Percentiles rank a stretch among this genome's conserved stretches.
phyloP scores from a whole-genome alignment of 2,888 invertebrate genomes.

The Polyommatus icarus region DNA sequence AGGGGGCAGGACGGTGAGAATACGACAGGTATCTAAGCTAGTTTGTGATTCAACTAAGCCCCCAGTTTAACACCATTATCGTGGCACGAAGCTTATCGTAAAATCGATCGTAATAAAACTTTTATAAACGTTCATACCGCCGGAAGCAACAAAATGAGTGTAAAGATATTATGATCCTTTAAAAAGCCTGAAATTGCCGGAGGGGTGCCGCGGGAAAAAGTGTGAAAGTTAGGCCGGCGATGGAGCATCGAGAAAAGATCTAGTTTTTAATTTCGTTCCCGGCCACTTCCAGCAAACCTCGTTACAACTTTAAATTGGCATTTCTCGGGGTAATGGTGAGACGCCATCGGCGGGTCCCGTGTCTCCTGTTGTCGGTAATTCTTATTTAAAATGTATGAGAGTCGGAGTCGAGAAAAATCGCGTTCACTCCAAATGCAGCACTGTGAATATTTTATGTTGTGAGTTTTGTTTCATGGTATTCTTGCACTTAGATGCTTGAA shows the following conservation, averaged over 20 bases:
- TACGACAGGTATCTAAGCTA: background rate
- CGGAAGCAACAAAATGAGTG: constrained; percentile 26
- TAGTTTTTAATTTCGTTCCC: constrained; percentile 75
- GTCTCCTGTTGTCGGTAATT: constrained; percentile 67
- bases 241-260: constrained; percentile 52
- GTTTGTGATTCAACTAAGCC: background rate
- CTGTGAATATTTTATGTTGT: constrained; percentile 14
- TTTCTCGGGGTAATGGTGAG: constrained; percentile 76
- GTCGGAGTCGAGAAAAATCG: constrained; percentile 38
- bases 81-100: background rate
- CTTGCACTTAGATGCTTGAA: no score
- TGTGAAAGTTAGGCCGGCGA: constrained; percentile 73
- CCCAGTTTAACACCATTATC: background rate
- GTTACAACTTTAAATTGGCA: constrained; percentile 80
- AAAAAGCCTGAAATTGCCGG: constrained; percentile 60
- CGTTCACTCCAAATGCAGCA: constrained; percentile 27
- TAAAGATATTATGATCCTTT: constrained; percentile 33
- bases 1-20: background rate
- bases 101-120: constrained; percentile 25
- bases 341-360: constrained; percentile 66
- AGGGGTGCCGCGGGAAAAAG: constrained; percentile 64
- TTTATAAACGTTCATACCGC: constrained; percentile 25
- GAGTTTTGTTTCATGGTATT: background rate
- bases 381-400: constrained; percentile 75
- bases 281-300: constrained; percentile 76